A percentile compares a stretch with the other conserved stretches of the same genome.
Evolutionary conservation across 2,797 vertebrate genomes (phyloP).

Genomic region (Neomorphus geoffroyi): DNA sequence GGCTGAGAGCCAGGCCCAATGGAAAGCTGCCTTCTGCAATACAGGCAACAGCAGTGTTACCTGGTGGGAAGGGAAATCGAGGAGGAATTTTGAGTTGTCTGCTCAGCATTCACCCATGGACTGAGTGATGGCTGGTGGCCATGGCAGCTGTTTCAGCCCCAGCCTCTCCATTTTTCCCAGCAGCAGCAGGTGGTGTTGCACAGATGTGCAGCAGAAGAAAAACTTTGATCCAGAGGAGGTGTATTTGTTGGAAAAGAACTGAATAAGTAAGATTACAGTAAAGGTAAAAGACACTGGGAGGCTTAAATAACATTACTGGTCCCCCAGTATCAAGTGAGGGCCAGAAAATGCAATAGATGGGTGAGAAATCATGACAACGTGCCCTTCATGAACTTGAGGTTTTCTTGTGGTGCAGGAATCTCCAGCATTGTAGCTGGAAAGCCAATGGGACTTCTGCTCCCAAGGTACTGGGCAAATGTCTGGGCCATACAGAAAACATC

Average conservation of each 20-base stretch:
- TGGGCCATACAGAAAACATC: neutral
- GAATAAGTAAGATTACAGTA: neutral
- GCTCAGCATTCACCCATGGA: accelerated
- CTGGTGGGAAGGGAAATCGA: neutral
- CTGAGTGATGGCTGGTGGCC: neutral
- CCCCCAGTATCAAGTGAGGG: neutral
- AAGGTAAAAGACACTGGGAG: neutral
- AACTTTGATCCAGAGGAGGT: neutral
- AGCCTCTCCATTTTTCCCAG: neutral
- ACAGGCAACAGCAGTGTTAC: neutral
- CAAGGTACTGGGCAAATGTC: accelerated
- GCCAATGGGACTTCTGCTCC: neutral
- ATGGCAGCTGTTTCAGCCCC: neutral
- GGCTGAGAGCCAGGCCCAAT: neutral
- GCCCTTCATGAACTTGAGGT: neutral
- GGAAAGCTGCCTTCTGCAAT: neutral
- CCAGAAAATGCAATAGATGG: neutral
- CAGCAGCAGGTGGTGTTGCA: neutral
- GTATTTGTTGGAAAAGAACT: neutral
- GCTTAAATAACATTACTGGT: neutral
- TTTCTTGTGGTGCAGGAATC: neutral
- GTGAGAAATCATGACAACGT: neutral
- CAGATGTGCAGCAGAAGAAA: neutral
- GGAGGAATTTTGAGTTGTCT: neutral
- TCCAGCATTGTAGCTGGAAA: neutral